phyloP scores from a whole-genome alignment of 2,888 invertebrate species.

The Thymelicus acteon region DNA sequence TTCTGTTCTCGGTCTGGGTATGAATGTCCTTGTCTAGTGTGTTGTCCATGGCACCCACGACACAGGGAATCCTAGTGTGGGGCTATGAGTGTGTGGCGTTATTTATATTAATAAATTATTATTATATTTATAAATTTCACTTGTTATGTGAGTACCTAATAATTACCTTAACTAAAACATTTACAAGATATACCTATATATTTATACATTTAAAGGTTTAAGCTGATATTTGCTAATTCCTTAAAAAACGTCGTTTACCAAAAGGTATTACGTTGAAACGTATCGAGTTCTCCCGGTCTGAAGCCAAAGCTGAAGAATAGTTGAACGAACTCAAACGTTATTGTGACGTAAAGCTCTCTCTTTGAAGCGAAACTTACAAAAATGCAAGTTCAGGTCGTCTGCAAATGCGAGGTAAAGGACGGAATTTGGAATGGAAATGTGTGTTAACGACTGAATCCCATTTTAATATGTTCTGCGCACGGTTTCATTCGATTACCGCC shows the following conservation, averaged over 20 bases:
- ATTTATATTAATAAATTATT: no score
- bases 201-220: background rate
- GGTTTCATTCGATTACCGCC: conserved; percentile 3
- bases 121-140: no score
- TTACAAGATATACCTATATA: no score
- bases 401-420: conserved; percentile 13
- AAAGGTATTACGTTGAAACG: conserved; percentile 37
- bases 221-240: background rate
- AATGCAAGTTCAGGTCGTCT: conserved; percentile 12
- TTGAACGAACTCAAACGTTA: conserved; percentile 50
- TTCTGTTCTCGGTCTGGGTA: no score
- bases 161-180: no score
- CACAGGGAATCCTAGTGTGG: no score
- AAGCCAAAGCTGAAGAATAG: conserved; percentile 33
- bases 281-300: conserved; percentile 46
- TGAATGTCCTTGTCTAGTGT: no score
- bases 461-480: conserved; percentile 3
- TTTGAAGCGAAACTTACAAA: conserved; percentile 42
- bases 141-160: no score
- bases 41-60: no score
- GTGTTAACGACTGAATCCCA: conserved; percentile 6
- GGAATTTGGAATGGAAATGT: conserved; percentile 13
- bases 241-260: conserved; percentile 19
- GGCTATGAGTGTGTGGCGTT: no score
- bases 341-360: conserved; percentile 48